These are phyloP conservation scores for Nomada fucata DNA, from an alignment of 2,888 invertebrate genomes.

Conservation along the genomic window DNA sequence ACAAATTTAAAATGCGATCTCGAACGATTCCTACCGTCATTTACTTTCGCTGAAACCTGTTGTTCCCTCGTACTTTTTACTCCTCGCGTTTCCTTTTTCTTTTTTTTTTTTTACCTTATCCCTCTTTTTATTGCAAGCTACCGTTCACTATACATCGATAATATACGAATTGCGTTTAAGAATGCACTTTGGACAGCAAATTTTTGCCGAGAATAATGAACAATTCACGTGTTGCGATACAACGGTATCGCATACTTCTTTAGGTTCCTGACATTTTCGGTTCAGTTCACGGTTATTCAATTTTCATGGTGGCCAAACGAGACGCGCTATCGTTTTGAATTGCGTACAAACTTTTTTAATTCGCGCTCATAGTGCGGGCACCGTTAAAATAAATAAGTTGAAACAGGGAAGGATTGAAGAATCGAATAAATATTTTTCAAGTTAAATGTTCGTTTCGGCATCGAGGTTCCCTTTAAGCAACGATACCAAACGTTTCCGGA, in stretches of 20 bases:
- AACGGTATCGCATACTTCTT: neutral
- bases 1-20: constrained; percentile 69
- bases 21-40: constrained; percentile 44
- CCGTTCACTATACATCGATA: neutral
- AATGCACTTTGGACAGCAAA: neutral
- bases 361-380: neutral
- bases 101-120: neutral
- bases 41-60: constrained; percentile 63
- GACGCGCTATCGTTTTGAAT: neutral
- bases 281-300: neutral
- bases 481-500: neutral
- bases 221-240: neutral
- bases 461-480: neutral
- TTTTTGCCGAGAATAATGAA: neutral
- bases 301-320: neutral
- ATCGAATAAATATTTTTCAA: too few relatives aligned
- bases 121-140: neutral
- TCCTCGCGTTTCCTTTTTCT: constrained; percentile 12
- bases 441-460: neutral
- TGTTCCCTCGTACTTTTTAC: constrained; percentile 38
- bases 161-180: neutral
- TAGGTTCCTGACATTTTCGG: too few relatives aligned
- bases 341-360: neutral
- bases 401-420: neutral
- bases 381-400: neutral